These are phyloP conservation scores for Hystrix brachyura DNA, from an alignment of 2,113 vertebrate genomes.

Conservation along the genomic window DNA sequence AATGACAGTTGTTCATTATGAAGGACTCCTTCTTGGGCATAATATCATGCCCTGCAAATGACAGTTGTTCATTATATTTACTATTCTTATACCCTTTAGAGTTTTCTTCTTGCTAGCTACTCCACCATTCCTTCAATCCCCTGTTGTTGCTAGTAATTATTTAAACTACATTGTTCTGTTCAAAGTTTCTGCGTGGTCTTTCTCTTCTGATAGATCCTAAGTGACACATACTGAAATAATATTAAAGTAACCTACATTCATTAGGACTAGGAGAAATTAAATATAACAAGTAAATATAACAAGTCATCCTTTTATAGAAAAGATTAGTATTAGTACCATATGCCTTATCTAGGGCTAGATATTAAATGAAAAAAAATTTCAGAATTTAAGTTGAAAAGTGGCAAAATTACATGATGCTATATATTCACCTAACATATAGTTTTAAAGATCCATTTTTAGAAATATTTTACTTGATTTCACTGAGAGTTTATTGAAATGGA, in stretches of 20 bases:
- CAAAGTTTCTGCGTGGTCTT: constrained; percentile 54
- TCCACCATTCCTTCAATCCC: background rate
- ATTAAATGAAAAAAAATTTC: constrained; percentile 54
- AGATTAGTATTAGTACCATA: background rate
- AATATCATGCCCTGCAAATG: background rate
- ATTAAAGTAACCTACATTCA: constrained; percentile 64
- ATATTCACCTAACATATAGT: background rate
- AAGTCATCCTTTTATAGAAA: constrained; percentile 50
- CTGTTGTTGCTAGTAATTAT: constrained; percentile 65
- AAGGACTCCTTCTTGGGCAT: background rate
- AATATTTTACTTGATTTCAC: constrained; percentile 61
- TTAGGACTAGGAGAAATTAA: constrained; percentile 27
- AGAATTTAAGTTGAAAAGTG: constrained; percentile 44
- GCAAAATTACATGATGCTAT: background rate
- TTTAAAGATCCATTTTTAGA: constrained; percentile 45
- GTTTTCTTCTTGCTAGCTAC: constrained; percentile 44
- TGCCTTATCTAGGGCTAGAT: background rate
- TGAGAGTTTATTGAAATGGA: background rate
- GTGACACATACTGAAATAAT: constrained; percentile 45
- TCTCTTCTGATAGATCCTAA: constrained; percentile 19
- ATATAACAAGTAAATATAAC: constrained; percentile 36
- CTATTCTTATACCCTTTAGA: constrained; percentile 41
- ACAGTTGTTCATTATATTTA: background rate
- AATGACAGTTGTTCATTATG: background rate
- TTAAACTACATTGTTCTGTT: constrained; percentile 52